These are phyloP conservation scores for Meloidogyne chitwoodi DNA, from an alignment of 1,140 invertebrate genomes.

Conservation along the genomic window DNA sequence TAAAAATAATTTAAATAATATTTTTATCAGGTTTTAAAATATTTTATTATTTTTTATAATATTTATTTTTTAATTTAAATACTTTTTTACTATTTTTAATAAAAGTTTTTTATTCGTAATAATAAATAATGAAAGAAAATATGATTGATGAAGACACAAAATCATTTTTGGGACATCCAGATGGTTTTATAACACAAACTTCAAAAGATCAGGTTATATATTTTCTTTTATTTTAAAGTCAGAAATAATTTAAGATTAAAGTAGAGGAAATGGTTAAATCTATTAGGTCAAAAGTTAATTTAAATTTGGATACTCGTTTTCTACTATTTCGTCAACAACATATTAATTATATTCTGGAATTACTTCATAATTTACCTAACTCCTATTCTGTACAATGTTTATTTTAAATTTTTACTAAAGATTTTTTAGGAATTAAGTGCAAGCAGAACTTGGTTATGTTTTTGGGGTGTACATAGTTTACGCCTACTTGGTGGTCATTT, in stretches of 20 bases:
- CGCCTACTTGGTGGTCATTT: conserved; percentile 22
- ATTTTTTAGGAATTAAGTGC: conserved; percentile 38
- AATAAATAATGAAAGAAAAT: not conserved
- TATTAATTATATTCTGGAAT: conserved; percentile 12
- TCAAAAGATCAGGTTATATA: not conserved
- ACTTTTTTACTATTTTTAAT: not conserved
- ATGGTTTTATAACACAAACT: not conserved
- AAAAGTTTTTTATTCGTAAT: not conserved
- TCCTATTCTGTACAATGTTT: not conserved
- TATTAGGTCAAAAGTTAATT: not conserved
- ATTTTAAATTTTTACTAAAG: not conserved
- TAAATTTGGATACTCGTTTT: not conserved
- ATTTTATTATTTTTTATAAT: not conserved
- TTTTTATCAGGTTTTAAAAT: not conserved
- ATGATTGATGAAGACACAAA: not conserved
- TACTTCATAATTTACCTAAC: not conserved
- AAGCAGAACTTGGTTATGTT: conserved; percentile 41
- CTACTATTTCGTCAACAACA: conserved; percentile 12
- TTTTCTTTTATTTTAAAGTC: not conserved
- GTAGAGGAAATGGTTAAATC: not conserved
- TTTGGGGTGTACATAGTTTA: conserved; percentile 39
- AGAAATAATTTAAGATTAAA: not conserved
- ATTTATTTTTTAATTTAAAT: not conserved
- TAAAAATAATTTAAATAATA: not conserved
- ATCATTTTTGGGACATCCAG: not conserved